phyloP scores from a whole-genome alignment of 2,797 vertebrate species.

The Pseudochirops corinnae region DNA sequence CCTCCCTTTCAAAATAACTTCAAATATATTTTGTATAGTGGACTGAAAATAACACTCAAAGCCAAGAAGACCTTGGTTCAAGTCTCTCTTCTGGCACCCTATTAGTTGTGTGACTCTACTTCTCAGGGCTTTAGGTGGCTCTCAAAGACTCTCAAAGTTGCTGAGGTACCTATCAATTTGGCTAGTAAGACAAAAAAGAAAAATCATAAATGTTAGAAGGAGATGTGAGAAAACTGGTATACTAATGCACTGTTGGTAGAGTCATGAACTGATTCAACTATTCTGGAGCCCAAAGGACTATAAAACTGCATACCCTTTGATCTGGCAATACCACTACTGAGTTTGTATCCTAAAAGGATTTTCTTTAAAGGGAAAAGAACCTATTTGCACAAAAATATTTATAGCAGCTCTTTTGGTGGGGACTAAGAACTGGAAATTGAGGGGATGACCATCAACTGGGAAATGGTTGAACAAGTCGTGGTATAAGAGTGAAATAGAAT shows the following conservation, averaged over 20 bases:
- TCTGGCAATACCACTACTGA: background rate
- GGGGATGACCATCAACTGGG: background rate
- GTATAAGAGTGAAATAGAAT: background rate
- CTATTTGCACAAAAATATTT: background rate
- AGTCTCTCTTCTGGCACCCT: background rate
- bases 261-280: background rate
- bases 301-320: background rate
- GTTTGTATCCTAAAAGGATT: background rate
- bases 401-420: background rate
- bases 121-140: background rate
- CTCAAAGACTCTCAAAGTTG: background rate
- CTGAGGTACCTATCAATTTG: background rate
- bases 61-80: background rate
- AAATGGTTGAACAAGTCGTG: background rate
- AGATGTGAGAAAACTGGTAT: background rate
- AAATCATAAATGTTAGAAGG: background rate
- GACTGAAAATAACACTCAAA: background rate
- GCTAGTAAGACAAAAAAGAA: background rate
- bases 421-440: background rate
- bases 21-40: background rate
- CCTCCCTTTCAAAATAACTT: background rate
- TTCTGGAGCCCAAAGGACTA: background rate
- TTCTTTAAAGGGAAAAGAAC: background rate
- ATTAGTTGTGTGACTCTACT: background rate
- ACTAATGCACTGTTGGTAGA: background rate